Base-by-base conservation (phyloP, 1,140 invertebrate species). In the Caenorhabditis remanei region DNA sequence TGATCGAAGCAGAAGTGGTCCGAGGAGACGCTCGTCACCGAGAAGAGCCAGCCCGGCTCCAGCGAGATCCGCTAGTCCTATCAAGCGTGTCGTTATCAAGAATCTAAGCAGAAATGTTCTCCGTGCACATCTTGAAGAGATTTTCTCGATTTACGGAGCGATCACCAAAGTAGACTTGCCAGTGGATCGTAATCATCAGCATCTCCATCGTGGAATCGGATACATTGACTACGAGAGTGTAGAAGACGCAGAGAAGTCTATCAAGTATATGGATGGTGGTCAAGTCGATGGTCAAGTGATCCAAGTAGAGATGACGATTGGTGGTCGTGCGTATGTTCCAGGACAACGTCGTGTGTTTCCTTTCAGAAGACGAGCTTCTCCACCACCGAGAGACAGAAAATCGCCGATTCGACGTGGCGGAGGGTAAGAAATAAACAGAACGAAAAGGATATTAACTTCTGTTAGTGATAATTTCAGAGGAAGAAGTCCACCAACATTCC, bases 221-320 rank as follows among this genome's bases (percentile, higher is more conserved):
- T 99, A 98, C 93, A 95, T 99, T 9, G 97, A 99, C 91, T 99
- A 96, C 93, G 95, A 95, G 89, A 97, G 95, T 86, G 94, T 96
- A 1, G 97, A 98, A 91, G 97, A 98, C 93, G 97, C 97, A 50
- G 97, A 98, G 93, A 97, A 97, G 71, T 98, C 98, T 0, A 97
- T 99, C 95, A 99, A 98, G 93, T 96, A 99, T 91, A 99, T 99
- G 98, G 97, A 99, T 94, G 98, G 98, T 93, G 98, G 96, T 95
- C 94, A 92, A 90, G 89, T 91, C 43, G 91, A 92, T 86, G 92
- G 90, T 21, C 65, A 88, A 41, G 82, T 85, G 56, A 84, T 91
- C 11, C 56, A 87, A 3, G 92, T 92, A 19, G 90, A 91, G 43
- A 67, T 92, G 84, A 88, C 87, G 7, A 14, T 87, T 8, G 67